phyloP scores from a whole-genome alignment of 2,797 vertebrate species.

The Clarias platycephalus region DNA sequence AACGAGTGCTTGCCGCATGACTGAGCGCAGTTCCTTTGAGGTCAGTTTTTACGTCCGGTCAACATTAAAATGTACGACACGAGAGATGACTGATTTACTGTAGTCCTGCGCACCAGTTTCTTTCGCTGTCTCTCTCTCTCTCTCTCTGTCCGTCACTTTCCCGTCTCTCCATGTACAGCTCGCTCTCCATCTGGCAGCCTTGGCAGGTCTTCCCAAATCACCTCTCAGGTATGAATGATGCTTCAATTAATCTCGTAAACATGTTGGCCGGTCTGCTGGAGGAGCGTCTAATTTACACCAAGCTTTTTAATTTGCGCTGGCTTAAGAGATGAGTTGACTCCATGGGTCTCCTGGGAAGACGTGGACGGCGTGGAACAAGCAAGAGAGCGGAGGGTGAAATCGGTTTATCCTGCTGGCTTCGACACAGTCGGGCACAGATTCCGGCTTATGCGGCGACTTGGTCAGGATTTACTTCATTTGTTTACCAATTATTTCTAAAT shows the following conservation, averaged over 20 bases:
- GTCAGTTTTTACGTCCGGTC: constrained; percentile 13
- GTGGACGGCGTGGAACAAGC: background rate
- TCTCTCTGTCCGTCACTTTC: constrained; percentile 1
- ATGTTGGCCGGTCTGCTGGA: constrained; percentile 36
- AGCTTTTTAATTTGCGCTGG: constrained; percentile 50
- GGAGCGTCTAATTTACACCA: constrained; percentile 51
- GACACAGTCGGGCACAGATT: background rate
- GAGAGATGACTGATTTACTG: constrained; percentile 19
- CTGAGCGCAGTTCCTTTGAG: background rate
- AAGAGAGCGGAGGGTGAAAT: constrained; percentile 23
- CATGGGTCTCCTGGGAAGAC: background rate
- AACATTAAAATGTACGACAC: constrained; percentile 23
- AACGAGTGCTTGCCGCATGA: constrained; percentile 5
- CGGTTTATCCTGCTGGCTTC: background rate
- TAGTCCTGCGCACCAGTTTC: constrained; percentile 19
- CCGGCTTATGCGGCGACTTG: background rate
- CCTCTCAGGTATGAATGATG: constrained; percentile 52
- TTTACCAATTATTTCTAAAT: background rate
- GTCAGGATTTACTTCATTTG: background rate
- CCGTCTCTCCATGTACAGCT: background rate
- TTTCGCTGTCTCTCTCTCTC: constrained; percentile 8
- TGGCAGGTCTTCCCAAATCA: constrained; percentile 44
- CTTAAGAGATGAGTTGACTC: constrained; percentile 33
- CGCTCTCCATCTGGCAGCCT: constrained; percentile 38
- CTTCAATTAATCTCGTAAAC: constrained; percentile 57